Evolutionary conservation across 30 jellyfish, hydroid and myxozoan genomes (phyloP).

Genomic region (Aurelia sp.): DNA sequence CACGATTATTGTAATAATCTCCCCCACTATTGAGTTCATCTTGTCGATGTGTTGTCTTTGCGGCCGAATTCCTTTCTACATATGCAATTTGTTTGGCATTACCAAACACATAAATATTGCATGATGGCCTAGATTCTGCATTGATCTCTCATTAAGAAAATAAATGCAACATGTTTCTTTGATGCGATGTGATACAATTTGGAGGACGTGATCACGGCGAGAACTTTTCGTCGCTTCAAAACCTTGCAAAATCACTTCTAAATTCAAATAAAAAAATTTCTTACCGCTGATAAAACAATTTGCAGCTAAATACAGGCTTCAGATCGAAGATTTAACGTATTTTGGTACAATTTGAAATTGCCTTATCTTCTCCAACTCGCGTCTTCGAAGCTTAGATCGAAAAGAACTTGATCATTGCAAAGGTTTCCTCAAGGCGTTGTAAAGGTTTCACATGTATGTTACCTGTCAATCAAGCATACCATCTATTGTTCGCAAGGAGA

Average conservation of each 20-base stretch:
- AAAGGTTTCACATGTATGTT: slow-evolving; percentile 76
- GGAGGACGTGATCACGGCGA: not conserved
- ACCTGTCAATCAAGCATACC: slow-evolving; percentile 85
- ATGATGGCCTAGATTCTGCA: slow-evolving; percentile 25
- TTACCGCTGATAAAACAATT: not conserved
- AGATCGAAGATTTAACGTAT: not conserved
- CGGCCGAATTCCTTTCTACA: not conserved
- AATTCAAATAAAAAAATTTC: not conserved
- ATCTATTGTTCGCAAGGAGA: slow-evolving; percentile 66
- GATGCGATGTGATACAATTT: too few species aligned
- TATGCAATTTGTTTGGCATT: not conserved
- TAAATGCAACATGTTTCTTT: slow-evolving; percentile 19
- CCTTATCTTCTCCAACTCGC: not conserved
- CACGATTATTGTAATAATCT: too few species aligned
- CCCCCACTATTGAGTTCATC: too few species aligned
- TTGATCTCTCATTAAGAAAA: not conserved
- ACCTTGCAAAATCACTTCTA: not conserved
- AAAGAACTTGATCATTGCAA: slow-evolving; percentile 25
- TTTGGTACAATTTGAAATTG: not conserved
- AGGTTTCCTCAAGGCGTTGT: slow-evolving; percentile 82
- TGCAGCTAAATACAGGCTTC: not conserved
- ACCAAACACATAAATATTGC: not conserved
- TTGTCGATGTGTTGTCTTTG: too few species aligned
- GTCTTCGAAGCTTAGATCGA: slow-evolving; percentile 40
- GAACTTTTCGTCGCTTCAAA: slow-evolving; percentile 49